These are phyloP conservation scores for Oasisia sp. DNA, from an alignment of 2,888 invertebrate genomes.

Conservation along the genomic window DNA sequence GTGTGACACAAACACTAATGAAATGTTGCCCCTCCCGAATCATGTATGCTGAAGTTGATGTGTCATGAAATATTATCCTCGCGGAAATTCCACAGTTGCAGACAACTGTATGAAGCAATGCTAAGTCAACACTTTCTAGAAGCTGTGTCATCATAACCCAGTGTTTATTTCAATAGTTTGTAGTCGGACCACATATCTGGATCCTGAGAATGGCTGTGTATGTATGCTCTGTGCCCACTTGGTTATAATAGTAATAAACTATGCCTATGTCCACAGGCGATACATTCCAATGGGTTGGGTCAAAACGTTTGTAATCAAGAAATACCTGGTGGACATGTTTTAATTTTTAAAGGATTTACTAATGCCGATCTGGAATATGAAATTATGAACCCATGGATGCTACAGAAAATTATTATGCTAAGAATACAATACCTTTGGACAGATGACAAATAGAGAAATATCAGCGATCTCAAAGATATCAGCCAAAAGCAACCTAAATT, in stretches of 20 bases:
- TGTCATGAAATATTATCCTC: neutral
- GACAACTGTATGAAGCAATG: neutral
- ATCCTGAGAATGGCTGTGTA: neutral
- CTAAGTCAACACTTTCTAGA: neutral
- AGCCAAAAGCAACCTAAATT: no score
- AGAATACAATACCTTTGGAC: no score
- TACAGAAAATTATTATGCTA: no score
- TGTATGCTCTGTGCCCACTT: neutral
- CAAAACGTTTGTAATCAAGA: neutral
- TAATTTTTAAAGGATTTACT: neutral
- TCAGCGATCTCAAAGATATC: no score
- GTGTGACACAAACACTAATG: neutral
- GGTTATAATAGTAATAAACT: neutral
- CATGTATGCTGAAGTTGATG: neutral
- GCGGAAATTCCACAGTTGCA: neutral
- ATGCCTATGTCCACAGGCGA: neutral
- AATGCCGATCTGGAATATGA: neutral
- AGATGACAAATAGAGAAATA: no score
- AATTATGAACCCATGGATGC: no score
- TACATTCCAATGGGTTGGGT: neutral
- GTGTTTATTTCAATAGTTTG: neutral
- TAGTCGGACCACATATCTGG: neutral
- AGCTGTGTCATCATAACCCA: neutral
- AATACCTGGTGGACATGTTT: no score
- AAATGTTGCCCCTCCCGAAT: conserved; percentile 6